Conservation (phyloP, 35 echinoderm and acorn worm genomes). For the Ophioderma brevispina region DNA sequence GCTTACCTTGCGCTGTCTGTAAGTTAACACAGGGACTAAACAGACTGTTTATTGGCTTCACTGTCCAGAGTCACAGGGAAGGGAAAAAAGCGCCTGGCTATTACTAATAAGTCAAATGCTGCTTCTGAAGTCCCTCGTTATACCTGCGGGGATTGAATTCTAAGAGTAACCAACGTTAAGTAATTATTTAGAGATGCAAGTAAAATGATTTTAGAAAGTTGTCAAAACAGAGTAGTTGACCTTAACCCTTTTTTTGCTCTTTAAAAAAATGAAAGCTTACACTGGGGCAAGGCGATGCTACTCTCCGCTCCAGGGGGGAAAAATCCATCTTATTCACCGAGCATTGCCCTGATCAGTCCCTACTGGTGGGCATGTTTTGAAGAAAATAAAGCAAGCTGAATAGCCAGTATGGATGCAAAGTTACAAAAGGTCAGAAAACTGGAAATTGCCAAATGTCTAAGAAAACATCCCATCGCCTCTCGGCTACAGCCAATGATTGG, state of each 20-base stretch:
- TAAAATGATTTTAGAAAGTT: conserved; percentile 12
- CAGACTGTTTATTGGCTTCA: background rate
- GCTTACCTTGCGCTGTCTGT: background rate
- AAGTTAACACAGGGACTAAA: background rate
- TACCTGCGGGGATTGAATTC: background rate
- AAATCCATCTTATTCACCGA: background rate
- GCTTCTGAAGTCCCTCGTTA: background rate
- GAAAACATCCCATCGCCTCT: background rate
- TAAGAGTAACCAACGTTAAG: background rate
- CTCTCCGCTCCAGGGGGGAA: background rate
- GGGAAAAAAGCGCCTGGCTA: background rate
- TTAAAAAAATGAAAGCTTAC: background rate
- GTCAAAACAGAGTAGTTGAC: conserved; percentile 4
- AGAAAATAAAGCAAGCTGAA: conserved; percentile 6
- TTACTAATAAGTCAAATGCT: background rate
- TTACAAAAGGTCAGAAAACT: background rate
- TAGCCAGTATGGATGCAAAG: conserved; percentile 9
- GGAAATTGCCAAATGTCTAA: conserved; percentile 13
- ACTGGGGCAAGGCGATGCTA: background rate
- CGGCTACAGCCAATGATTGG: background rate
- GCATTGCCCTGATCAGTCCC: background rate
- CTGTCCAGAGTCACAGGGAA: background rate
- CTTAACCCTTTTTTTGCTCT: background rate
- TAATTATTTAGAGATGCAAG: conserved; percentile 8
- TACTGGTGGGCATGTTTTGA: background rate